Conservation (phyloP, 2,888 invertebrate species). For the Eristalis intricaria region DNA sequence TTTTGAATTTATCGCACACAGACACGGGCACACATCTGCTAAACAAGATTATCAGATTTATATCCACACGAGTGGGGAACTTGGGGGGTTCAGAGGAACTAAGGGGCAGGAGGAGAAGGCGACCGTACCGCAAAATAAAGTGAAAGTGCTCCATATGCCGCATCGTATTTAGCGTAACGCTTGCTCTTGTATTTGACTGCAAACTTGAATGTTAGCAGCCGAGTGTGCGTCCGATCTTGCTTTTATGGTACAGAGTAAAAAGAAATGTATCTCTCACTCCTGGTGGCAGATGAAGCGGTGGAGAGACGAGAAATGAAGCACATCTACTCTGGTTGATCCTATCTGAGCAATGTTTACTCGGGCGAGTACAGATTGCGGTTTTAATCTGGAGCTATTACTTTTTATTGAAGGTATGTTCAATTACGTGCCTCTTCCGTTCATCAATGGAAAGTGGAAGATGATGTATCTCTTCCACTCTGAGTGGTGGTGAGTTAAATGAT, state of each 20-base stretch:
- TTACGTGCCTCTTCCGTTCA: constrained; percentile 44
- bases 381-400: constrained; percentile 34
- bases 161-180: constrained; percentile 62
- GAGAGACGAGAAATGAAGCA: constrained; percentile 23
- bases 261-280: constrained; percentile 28
- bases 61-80: constrained; percentile 46
- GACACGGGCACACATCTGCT: constrained; percentile 8
- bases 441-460: constrained; percentile 1
- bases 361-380: constrained; percentile 53
- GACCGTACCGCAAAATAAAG: constrained; percentile 68
- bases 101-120: constrained; percentile 57
- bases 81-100: neutral
- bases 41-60: constrained; percentile 62
- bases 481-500: neutral
- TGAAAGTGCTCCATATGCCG: constrained; percentile 72
- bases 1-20: constrained; percentile 57
- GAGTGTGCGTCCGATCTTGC: constrained; percentile 57
- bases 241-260: constrained; percentile 44
- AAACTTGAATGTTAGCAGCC: constrained; percentile 35
- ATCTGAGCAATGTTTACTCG: constrained; percentile 38
- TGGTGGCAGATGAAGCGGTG: neutral
- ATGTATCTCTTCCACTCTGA: neutral
- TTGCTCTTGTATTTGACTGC: constrained; percentile 41
- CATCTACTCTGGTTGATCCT: constrained; percentile 34
- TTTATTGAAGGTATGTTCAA: constrained; percentile 25